Evolutionary conservation across 2,113 vertebrate genomes (phyloP), one percentile per base, ranked within the genome.

Genomic region (Tragelaphus scriptus): DNA sequence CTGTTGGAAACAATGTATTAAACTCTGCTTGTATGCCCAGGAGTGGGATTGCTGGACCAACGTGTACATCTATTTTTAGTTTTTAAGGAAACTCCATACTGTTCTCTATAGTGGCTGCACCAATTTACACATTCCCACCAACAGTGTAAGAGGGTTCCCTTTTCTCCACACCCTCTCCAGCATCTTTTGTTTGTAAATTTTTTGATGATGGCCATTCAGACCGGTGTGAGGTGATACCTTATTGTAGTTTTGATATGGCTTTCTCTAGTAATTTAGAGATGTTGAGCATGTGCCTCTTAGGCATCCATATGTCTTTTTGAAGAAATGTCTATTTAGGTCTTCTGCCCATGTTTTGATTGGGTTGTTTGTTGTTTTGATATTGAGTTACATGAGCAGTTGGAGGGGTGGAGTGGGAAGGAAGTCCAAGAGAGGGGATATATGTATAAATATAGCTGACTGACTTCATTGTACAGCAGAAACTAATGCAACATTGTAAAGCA

Each of bases 51-150:
- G 40, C 71, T 44, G 40, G 23, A 44, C 26, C 40, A 77, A 77
- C 3, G 3, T 0, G 0, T 14, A 44, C 23, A 6, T 77, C 12
- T 44, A 26, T 26, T 77, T 7, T 77, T 7, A 13, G 21, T 44
- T 77, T 77, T 44, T 77, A 77, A 77, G 40, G 71, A 77, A 77
- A 26, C 40, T 77, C 71, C 71, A 77, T 44, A 14, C 40, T 26
- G 40, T 77, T 77, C 3, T 44, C 36, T 6, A 44, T 3, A 77
- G 12, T 44, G 40, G 36, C 71, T 77, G 23, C 40, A 40, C 40
- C 40, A 7, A 25, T 44, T 77, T 40, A 26, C 36, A 77, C 71
- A 26, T 77, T 77, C 71, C 71, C 23, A 26, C 23, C 71, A 32
- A 77, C 23, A 7, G 71, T 44, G 40, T 44, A 44, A 44, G 71